Percentiles rank a stretch among this genome's conserved stretches.
These are phyloP conservation scores for Hozukius guyotensis DNA, from an alignment of 2,797 vertebrate genomes.

Conservation along the genomic window DNA sequence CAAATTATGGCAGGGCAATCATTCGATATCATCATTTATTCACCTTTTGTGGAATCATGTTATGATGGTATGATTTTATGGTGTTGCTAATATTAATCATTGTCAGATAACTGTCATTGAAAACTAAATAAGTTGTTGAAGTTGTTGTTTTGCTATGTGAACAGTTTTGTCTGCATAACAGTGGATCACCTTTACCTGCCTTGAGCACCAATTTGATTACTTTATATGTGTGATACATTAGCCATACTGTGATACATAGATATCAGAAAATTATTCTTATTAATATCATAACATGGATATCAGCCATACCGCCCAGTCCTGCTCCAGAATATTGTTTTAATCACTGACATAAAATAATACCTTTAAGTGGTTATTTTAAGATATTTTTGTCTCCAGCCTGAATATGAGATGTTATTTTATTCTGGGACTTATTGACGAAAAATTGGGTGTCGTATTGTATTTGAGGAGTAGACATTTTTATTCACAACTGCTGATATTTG, in stretches of 20 bases:
- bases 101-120: neutral
- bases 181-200: neutral
- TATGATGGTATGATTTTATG: neutral
- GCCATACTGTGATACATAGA: neutral
- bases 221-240: neutral
- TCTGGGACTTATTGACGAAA: neutral
- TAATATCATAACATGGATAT: neutral
- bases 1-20: neutral
- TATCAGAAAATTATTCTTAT: neutral
- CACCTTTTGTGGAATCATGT: neutral
- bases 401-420: neutral
- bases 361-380: neutral
- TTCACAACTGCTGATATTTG: neutral
- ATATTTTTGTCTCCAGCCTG: neutral
- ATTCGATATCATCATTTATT: neutral
- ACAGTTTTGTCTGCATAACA: neutral
- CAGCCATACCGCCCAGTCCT: neutral
- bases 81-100: neutral
- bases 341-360: neutral
- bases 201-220: neutral
- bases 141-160: neutral
- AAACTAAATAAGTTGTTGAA: neutral
- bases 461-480: neutral
- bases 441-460: neutral
- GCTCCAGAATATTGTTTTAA: neutral